Conservation (phyloP, 2,113 vertebrate species). For the Varanus komodoensis region DNA sequence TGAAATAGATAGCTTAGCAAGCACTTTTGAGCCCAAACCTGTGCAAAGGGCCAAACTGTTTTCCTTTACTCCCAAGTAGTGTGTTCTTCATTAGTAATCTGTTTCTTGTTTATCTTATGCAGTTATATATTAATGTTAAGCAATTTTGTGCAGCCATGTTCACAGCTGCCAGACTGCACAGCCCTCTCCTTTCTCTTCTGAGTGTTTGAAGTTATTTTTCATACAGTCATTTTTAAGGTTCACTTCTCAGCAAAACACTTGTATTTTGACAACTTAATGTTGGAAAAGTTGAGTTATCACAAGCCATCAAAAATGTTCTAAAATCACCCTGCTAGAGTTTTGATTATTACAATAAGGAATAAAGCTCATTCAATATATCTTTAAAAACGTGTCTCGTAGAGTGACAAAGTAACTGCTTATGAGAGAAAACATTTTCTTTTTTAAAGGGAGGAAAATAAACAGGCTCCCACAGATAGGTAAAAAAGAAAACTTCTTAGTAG, state of each 20-base stretch:
- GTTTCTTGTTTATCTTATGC: conserved; percentile 67
- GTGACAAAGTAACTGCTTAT: not conserved
- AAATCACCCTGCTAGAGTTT: conserved; percentile 38
- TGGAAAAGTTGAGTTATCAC: conserved; percentile 14
- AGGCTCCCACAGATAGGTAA: not conserved
- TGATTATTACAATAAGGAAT: conserved; percentile 53
- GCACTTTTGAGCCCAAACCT: conserved; percentile 91
- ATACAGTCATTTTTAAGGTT: conserved; percentile 45
- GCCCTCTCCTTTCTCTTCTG: conserved; percentile 33
- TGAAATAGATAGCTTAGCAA: conserved; percentile 98
- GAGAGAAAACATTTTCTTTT: not conserved
- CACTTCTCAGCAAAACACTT: conserved; percentile 6
- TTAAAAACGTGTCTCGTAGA: conserved; percentile 13
- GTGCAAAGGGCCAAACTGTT: conserved; percentile 82
- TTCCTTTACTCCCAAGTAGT: conserved; percentile 72
- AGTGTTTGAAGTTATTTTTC: conserved; percentile 29
- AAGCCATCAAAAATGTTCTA: conserved; percentile 23
- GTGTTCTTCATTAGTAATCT: conserved; percentile 61
- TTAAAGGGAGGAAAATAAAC: conserved; percentile 17
- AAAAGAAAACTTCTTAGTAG: not conserved
- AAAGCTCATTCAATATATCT: conserved; percentile 55
- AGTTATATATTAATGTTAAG: conserved; percentile 57
- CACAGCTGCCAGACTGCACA: conserved; percentile 34
- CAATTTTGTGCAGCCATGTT: conserved; percentile 30
- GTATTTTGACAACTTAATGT: conserved; percentile 38